Conservation (phyloP, 2,888 invertebrate genomes). For the Caenorhabditis sp. region DNA sequence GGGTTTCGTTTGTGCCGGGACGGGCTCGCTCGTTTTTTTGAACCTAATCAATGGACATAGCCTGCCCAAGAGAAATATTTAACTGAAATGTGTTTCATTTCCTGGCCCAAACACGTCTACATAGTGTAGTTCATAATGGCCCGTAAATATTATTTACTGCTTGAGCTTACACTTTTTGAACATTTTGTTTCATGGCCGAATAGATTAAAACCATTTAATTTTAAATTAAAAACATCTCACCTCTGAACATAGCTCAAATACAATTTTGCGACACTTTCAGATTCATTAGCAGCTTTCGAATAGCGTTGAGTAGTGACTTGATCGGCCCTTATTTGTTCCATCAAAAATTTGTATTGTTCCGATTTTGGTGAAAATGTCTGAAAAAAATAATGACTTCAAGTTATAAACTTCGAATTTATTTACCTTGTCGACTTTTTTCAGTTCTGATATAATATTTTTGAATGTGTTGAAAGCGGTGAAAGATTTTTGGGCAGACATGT, state of each 20-base stretch:
- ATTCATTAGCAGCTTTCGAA: conserved; percentile 58
- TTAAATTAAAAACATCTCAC: conserved; percentile 18
- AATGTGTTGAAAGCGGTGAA: conserved; percentile 47
- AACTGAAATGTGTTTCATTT: no score
- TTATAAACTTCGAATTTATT: conserved; percentile 1
- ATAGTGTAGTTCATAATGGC: no score
- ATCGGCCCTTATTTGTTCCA: conserved; percentile 54
- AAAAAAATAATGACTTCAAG: no score
- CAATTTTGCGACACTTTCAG: conserved; percentile 57
- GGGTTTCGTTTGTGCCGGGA: no score
- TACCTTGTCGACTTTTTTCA: conserved; percentile 58
- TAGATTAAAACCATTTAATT: no score
- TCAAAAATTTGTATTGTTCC: conserved; percentile 51
- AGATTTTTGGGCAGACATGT: conserved; percentile 30
- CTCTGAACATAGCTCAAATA: conserved; percentile 63
- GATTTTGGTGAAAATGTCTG: conserved; percentile 49
- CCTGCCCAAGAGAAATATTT: no score
- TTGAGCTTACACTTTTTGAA: no score
- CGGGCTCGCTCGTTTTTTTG: no score
- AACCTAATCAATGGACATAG: no score
- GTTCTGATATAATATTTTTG: conserved; percentile 52
- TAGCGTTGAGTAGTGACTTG: conserved; percentile 54
- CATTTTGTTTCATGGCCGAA: no score
- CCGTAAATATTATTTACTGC: no score
- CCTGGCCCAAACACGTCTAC: no score